phyloP scores from a whole-genome alignment of 2,113 vertebrate species.

The Mastomys natalensis region DNA sequence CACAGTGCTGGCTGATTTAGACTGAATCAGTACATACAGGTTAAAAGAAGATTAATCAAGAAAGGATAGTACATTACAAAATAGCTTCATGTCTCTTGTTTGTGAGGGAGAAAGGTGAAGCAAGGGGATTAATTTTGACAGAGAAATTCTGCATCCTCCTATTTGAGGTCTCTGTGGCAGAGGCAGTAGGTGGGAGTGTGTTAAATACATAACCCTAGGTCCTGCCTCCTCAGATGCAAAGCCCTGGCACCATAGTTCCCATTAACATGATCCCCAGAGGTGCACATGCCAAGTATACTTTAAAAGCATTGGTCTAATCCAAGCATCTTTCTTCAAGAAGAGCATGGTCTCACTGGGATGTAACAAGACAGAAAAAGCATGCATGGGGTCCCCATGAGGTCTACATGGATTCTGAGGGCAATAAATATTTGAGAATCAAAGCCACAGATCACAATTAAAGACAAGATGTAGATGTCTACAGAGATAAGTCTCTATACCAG shows the following conservation, averaged over 20 bases:
- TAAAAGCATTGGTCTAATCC: not conserved
- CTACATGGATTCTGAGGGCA: not conserved
- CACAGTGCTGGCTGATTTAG: not conserved
- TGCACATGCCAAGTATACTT: not conserved
- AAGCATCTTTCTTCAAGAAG: not conserved
- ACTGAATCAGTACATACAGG: not conserved
- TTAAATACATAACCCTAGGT: not conserved
- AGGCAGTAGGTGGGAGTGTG: not conserved
- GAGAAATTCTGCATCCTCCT: not conserved
- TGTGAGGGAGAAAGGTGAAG: not conserved
- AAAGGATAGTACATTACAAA: not conserved
- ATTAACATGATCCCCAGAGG: not conserved
- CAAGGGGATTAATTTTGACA: not conserved
- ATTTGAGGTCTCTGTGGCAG: no score
- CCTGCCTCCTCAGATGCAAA: not conserved
- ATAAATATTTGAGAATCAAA: not conserved
- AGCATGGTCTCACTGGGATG: not conserved
- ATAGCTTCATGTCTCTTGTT: not conserved
- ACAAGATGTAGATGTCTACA: not conserved
- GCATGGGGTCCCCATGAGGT: accelerated
- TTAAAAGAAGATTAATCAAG: conserved; percentile 38
- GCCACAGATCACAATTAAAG: not conserved
- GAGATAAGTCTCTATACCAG: not conserved
- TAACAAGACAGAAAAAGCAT: not conserved
- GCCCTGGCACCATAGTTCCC: not conserved